Base-by-base conservation (phyloP, 2,888 invertebrate genomes). In the Caenorhabditis afra region DNA sequence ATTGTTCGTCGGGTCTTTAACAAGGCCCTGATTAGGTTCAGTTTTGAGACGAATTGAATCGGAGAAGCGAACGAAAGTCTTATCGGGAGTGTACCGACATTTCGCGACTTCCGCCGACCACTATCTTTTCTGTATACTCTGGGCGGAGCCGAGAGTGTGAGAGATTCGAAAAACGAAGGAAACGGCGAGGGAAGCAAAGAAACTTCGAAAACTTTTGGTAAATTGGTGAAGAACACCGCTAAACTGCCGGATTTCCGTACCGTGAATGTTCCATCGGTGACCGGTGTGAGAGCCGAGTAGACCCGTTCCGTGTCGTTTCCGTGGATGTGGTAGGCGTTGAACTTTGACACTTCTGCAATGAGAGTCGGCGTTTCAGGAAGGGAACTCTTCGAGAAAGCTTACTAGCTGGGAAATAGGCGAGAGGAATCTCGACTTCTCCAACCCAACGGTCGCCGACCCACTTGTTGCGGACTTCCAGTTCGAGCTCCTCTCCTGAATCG, bases 271-370 rank as follows among this genome's bases (percentile, higher is more conserved):
- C 91, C 91, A 37, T 87, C 87, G 10, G 91, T 91, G 11, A 91
- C 91, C 7, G 92, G 91, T 83, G 90, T 91, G 14, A 92, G 87
- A 0, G 92, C 89, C 82, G 92, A 91, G 84, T 92, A 92, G 29
- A 87, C 85, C 11, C 92, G 85, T 5, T 89, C 86, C 1, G 86
- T 86, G 1, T 88, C 91, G 11, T 88, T 87, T 1, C 92, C 92
- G 80, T 92, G 92, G 45, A 92, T 92, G 49, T 92, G 92, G 84
- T 91, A 93, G 4, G 92, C 92, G 84, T 93, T 93, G 86, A 93
- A 91, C 75, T 90, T 91, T 41, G 90, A 87, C 5, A 92, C 91
- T 50, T 79, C 89, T 88, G 80, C 29, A 78, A 75, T 18, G 41
- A 64, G 49, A 62, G 29, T 29, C 10, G 10, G 0, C 3, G 58